Conservation (phyloP, 2,888 invertebrate species). For the Synergus itoensis region DNA sequence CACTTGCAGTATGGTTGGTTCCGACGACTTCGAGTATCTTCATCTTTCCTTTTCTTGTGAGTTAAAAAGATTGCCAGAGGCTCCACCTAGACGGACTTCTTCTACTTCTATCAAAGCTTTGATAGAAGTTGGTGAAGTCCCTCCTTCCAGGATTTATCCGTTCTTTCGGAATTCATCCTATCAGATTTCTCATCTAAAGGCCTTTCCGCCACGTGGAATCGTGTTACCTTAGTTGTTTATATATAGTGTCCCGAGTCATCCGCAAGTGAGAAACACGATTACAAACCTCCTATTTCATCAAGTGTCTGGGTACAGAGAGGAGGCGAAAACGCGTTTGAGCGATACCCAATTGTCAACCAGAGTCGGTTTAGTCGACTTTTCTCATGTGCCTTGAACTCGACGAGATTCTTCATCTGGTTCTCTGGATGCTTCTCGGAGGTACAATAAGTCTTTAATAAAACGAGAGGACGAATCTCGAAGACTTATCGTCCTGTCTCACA, state of each 20-base stretch:
- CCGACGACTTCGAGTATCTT: neutral
- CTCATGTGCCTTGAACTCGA: neutral
- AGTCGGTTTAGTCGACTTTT: neutral
- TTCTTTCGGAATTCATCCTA: slow-evolving; percentile 48
- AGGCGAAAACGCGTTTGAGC: neutral
- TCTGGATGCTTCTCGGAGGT: slow-evolving; percentile 25
- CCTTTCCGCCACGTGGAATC: slow-evolving; percentile 43
- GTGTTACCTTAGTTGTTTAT: slow-evolving; percentile 35
- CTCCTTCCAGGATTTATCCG: slow-evolving; percentile 35
- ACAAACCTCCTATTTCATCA: slow-evolving; percentile 7
- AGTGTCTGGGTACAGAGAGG: neutral
- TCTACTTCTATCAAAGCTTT: neutral
- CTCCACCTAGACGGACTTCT: neutral
- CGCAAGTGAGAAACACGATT: slow-evolving; percentile 50
- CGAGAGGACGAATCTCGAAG: slow-evolving; percentile 16
- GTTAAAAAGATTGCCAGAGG: neutral
- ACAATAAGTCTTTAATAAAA: slow-evolving; percentile 24
- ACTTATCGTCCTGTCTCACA: slow-evolving; percentile 4
- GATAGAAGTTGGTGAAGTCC: slow-evolving; percentile 45
- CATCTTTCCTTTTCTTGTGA: neutral
- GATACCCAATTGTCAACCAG: neutral
- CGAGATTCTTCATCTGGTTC: slow-evolving; percentile 31
- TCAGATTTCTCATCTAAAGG: slow-evolving; percentile 42
- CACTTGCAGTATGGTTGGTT: too few species aligned
- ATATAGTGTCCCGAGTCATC: neutral